Evolutionary conservation across 1,140 invertebrate genomes (phyloP).

Genomic region (Drosophila ficusphila): DNA sequence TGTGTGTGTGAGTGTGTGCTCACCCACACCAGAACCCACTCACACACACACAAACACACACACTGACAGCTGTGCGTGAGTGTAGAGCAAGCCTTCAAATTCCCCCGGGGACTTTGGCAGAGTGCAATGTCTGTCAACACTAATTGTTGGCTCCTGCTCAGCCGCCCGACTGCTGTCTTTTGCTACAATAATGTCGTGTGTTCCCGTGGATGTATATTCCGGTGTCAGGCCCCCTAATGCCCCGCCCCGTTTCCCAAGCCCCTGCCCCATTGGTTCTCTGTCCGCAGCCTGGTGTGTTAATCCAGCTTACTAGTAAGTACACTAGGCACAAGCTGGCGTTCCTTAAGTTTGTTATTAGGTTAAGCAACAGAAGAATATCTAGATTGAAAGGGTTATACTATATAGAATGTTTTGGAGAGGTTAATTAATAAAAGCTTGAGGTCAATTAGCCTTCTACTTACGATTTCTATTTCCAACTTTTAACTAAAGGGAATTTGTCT

Average conservation of each 20-base stretch:
- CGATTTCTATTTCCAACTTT: too few relatives aligned
- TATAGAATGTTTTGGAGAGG: too few relatives aligned
- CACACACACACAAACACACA: neutral
- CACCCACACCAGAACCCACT: neutral
- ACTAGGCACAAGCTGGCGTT: neutral
- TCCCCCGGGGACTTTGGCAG: conserved; percentile 69
- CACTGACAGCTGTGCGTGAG: conserved; percentile 17
- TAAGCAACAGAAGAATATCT: neutral
- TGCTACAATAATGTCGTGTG: conserved; percentile 73
- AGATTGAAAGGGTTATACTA: too few relatives aligned
- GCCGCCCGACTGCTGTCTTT: conserved; percentile 42
- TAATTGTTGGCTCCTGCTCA: conserved; percentile 79
- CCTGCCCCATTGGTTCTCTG: neutral
- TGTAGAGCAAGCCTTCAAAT: conserved; percentile 67
- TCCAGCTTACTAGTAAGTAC: conserved; percentile 39
- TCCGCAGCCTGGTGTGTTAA: conserved; percentile 27
- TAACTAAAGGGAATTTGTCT: too few relatives aligned
- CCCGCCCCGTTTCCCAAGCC: neutral
- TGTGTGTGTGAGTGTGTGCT: conserved; percentile 9
- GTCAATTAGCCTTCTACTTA: too few relatives aligned
- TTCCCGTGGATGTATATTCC: conserved; percentile 32
- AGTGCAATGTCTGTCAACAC: conserved; percentile 82
- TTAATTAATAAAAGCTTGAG: too few relatives aligned
- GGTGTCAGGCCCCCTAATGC: conserved; percentile 12
- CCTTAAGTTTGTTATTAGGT: neutral